Conservation (phyloP, 2,113 vertebrate genomes). For the Circaetus gallicus region DNA sequence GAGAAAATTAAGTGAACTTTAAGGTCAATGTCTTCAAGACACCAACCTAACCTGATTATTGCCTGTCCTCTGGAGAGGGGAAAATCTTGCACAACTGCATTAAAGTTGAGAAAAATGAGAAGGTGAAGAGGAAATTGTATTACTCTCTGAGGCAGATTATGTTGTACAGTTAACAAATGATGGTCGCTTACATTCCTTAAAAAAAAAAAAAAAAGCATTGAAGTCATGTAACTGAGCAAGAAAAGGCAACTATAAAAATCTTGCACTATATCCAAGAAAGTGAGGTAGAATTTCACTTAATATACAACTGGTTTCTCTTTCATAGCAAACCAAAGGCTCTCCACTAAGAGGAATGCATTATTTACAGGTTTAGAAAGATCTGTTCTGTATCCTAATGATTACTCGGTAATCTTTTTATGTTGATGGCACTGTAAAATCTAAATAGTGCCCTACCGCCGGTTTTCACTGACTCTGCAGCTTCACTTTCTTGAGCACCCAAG, state of each 20-base stretch:
- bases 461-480: background rate
- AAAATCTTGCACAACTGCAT: slow-evolving; percentile 57
- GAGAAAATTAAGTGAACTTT: slow-evolving; percentile 23
- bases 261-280: background rate
- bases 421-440: background rate
- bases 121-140: slow-evolving; percentile 69
- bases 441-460: fast-evolving
- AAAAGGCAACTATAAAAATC: background rate
- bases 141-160: slow-evolving; percentile 60
- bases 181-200: background rate
- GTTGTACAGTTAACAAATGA: slow-evolving; percentile 57
- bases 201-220: background rate
- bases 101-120: slow-evolving; percentile 66
- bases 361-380: background rate
- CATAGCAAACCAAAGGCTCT: background rate
- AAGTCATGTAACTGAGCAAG: background rate
- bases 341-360: background rate
- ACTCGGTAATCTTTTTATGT: background rate
- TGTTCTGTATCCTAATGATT: background rate
- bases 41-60: slow-evolving; percentile 61
- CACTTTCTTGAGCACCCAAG: background rate
- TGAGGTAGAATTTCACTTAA: background rate
- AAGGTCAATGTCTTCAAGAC: slow-evolving; percentile 27
- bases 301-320: background rate
- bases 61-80: slow-evolving; percentile 50